Conservation (phyloP, 2,113 vertebrate genomes). For the Festucalex cinctus region DNA sequence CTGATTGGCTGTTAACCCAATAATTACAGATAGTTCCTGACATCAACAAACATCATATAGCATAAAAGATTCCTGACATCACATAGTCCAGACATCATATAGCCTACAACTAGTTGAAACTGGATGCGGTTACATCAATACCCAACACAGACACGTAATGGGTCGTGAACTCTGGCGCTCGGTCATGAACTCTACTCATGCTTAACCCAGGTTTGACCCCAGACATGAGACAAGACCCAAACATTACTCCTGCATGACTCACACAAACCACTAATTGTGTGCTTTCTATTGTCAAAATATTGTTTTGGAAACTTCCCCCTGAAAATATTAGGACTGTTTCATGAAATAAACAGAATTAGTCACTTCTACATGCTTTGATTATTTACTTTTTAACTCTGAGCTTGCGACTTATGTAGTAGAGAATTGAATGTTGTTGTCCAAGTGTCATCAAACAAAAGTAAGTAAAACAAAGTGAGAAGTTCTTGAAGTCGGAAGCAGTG, state of each 20-base stretch:
- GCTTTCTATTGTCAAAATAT: background rate
- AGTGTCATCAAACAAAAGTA: background rate
- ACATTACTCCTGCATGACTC: background rate
- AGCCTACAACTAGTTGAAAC: too few species aligned
- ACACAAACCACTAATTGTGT: background rate
- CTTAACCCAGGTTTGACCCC: too few species aligned
- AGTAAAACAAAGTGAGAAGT: conserved; percentile 5
- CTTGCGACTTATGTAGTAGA: background rate
- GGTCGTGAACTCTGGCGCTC: too few species aligned
- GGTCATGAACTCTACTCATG: too few species aligned
- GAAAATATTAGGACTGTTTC: background rate
- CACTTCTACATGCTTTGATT: background rate
- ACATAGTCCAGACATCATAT: too few species aligned
- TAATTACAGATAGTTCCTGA: too few species aligned
- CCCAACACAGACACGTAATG: too few species aligned
- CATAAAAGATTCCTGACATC: too few species aligned
- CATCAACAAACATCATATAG: too few species aligned
- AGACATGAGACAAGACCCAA: too few species aligned
- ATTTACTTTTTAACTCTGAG: background rate
- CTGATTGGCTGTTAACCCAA: too few species aligned
- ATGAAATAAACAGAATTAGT: background rate
- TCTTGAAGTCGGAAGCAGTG: conserved; percentile 7
- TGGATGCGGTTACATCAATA: too few species aligned
- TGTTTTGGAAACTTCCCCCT: background rate
- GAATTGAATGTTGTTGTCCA: background rate